phyloP scores from a whole-genome alignment of 2,888 invertebrate genomes.

The Chirona hameri region DNA sequence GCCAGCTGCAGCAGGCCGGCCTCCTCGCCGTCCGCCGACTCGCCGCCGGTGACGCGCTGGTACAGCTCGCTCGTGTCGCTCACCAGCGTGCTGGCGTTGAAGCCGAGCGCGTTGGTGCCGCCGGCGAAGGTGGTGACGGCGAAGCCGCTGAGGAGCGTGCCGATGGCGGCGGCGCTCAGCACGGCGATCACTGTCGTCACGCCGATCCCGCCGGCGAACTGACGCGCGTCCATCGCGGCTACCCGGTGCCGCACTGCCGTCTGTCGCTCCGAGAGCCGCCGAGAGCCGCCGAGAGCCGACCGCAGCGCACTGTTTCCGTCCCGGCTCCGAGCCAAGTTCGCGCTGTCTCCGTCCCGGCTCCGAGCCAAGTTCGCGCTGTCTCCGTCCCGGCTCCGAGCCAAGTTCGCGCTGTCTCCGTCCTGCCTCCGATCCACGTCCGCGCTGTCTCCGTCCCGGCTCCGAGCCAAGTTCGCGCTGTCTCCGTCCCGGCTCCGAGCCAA shows the following conservation, averaged over 20 bases:
- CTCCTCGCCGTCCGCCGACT: no score
- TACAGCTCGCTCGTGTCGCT: neutral
- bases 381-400: no score
- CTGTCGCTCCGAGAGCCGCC: no score
- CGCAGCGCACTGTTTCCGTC: no score
- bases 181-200: conserved; percentile 27
- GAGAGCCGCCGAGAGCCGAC: neutral
- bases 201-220: neutral
- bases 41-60: neutral
- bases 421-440: no score
- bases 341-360: no score
- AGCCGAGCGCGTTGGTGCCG: conserved; percentile 5
- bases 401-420: no score
- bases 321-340: no score
- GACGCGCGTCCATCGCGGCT: neutral
- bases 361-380: no score
- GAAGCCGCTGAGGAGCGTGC: conserved; percentile 3
- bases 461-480: no score
- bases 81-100: conserved; percentile 26
- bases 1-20: neutral
- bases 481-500: no score
- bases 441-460: no score
- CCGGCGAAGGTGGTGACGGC: conserved; percentile 11
- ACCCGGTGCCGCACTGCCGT: neutral
- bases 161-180: neutral